Base-by-base conservation (phyloP, 2,888 invertebrate species). In the Lasioglossum marginatum region DNA sequence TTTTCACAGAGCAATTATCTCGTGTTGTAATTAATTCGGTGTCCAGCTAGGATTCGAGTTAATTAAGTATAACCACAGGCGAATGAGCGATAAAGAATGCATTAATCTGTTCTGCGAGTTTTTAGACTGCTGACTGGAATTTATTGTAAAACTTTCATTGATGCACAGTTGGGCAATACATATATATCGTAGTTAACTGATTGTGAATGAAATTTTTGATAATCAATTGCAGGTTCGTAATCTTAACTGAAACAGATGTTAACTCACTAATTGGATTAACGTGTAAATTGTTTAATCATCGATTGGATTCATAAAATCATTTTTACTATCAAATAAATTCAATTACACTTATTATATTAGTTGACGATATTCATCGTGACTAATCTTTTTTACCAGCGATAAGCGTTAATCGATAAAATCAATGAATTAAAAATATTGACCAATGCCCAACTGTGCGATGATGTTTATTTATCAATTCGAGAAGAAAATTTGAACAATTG, bases 141-240 rank as follows among this genome's bases (percentile, higher is more conserved):
- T 71, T 75, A 76, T 76, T 85, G 85, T 76, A 43, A 79, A 84
- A 71, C 60, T 70, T 12, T 75, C 70, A 45, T 27, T 73, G 37
- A 84, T 74, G n/a, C 63, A 63, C 31, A 63, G 63, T 63, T 63
- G 63, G 63, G 63, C 63, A 63, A 31, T 63, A 63, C 2, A 40
- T 10, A 10, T 12, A 31, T 63, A 16, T n/a, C 4, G 4, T 57
- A n/a, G 57, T 12, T n/a, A 57, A n/a, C 57, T n/a, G 12, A n/a
- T 10, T 57, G 4, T 57, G 1, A n/a, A 57, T n/a, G 3, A 57
- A 57, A n/a, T n/a, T 12, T 57, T 10, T 57, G 57, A 57, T n/a
- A 23, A n/a, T n/a, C 57, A 52, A n/a, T 52, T n/a, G 1, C n/a
- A n/a, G 10, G 10, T 57, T 10, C 27, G 1, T 12, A 27, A 27